Evolutionary conservation across 2,113 vertebrate species (phyloP), one percentile per base, ranked within the genome.

Genomic region (Arenaria interpres): DNA sequence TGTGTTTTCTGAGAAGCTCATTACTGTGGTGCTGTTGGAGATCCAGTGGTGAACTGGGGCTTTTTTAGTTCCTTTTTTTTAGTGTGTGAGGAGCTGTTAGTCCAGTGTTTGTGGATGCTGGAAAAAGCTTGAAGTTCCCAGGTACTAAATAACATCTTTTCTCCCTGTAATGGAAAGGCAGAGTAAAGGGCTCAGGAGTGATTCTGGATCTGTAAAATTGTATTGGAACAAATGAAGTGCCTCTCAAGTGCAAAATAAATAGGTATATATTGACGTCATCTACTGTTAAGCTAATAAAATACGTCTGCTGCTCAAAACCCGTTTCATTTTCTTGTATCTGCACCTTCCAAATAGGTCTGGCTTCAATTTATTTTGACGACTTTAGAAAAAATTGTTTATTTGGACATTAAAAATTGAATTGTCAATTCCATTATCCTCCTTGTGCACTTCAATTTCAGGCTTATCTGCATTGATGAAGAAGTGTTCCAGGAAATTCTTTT

Each of bases 391-490:
- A 22, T 24, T 67, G 79, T 69, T n/a, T 72, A 56, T 89, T 90
- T 94, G 85, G 79, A 81, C 11, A 17, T 93, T 82, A 93, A 81
- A 96, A 95, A 78, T 89, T 68, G 78, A 89, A 71, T 93, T 95
- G 83, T 81, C 85, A 78, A 72, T 95, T 92, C 76, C 64, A 79
- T 86, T 95, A 91, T 96, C 74, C 30, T 96, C 41, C 35, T 81
- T 0, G 0, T 79, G 57, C 73, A 53, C 43, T 90, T 94, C 85
- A 94, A 75, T 94, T 95, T 95, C 86, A 92, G 45, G 57, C 75
- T 92, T 90, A 93, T 90, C 73, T 90, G 92, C 86, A 68, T 93
- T 1, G 1, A 84, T 71, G 73, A 74, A 89, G 46, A 64, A 90
- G 9, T 60, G 56, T 92, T 90, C 39, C 43, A 93, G 80, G 73